A percentile compares a stretch with the other conserved stretches of the same genome.
phyloP scores from a whole-genome alignment of 2,113 vertebrate genomes.

The Entosphenus tridentatus region DNA sequence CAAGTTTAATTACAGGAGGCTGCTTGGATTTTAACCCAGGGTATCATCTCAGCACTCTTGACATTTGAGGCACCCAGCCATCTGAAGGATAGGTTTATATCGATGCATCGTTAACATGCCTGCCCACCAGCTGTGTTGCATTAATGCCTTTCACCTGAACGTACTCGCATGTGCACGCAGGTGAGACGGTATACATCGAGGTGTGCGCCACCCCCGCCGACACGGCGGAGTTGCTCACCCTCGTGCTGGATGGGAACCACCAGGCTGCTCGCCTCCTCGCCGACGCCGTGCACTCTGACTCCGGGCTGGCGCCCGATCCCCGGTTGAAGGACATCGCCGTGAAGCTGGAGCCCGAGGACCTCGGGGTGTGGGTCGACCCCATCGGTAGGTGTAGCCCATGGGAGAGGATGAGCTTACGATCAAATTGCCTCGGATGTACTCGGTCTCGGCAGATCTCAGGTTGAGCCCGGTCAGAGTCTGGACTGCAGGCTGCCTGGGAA shows the following conservation, averaged over 20 bases:
- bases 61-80: background rate
- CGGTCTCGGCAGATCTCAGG: too few species aligned
- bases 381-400: conserved; percentile 20
- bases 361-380: conserved; percentile 39
- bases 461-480: too few species aligned
- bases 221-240: conserved; percentile 19
- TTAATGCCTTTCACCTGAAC: background rate
- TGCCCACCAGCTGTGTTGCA: too few species aligned
- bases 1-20: too few species aligned
- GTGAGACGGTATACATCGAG: conserved; percentile 26
- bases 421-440: too few species aligned
- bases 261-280: conserved; percentile 25
- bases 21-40: too few species aligned
- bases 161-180: conserved; percentile 14
- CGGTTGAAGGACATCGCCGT: background rate
- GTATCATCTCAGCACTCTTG: background rate
- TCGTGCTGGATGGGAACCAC: conserved; percentile 23
- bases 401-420: too few species aligned
- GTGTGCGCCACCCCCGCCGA: conserved; percentile 26
- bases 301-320: conserved; percentile 12
- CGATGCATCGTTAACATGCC: too few species aligned
- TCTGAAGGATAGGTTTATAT: background rate
- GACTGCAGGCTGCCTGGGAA: too few species aligned
- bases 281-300: conserved; percentile 23
- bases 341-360: conserved; percentile 14